Evolutionary conservation across 2,797 vertebrate species (phyloP).

Genomic region (Helarctos malayanus): DNA sequence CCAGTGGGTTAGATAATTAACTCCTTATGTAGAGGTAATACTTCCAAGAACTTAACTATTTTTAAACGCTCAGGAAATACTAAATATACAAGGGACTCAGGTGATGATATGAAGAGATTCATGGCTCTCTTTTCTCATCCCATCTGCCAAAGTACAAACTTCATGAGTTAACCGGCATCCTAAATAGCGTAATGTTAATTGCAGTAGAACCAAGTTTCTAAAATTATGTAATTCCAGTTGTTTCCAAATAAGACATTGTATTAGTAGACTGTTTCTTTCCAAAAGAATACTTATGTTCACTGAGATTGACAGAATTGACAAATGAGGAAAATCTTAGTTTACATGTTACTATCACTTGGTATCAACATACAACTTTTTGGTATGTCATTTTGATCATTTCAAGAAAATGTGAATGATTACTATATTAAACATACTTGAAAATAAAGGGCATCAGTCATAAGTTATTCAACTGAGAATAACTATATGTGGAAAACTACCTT

Average conservation of each 20-base stretch:
- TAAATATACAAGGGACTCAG: neutral
- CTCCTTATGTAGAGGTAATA: neutral
- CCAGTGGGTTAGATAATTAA: neutral
- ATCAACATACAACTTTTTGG: neutral
- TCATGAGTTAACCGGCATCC: neutral
- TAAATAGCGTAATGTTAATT: slow-evolving; percentile 27
- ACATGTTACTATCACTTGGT: neutral
- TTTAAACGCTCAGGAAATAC: slow-evolving; percentile 30
- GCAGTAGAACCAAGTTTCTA: slow-evolving; percentile 4
- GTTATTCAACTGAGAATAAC: neutral
- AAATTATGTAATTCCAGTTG: neutral
- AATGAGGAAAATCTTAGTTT: slow-evolving; percentile 37
- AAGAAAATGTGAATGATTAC: slow-evolving; percentile 50
- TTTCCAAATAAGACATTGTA: slow-evolving; percentile 33
- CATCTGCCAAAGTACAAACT: slow-evolving; percentile 10
- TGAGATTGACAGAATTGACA: neutral
- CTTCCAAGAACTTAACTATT: neutral
- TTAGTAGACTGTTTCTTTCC: neutral
- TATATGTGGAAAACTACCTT: neutral
- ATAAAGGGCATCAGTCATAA: neutral
- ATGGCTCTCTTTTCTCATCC: neutral
- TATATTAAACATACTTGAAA: slow-evolving; percentile 40
- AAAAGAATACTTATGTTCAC: neutral
- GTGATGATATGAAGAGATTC: neutral
- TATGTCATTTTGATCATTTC: neutral